These are phyloP conservation scores for Exephanes ischioxanthus DNA, from an alignment of 2,888 invertebrate species.

Conservation along the genomic window DNA sequence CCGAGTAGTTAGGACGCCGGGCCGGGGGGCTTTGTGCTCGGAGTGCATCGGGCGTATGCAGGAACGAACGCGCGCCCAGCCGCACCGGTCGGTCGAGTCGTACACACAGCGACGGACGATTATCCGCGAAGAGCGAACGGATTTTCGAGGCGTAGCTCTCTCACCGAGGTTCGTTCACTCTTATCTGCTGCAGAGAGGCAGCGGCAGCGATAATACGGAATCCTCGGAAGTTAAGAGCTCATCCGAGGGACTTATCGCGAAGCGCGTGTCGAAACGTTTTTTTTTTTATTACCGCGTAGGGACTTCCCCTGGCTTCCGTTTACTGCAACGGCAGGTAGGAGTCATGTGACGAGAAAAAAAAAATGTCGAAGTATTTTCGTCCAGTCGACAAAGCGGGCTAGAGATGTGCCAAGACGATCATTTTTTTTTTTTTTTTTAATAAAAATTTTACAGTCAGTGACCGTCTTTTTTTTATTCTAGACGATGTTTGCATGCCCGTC, in stretches of 20 bases:
- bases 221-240: conserved; percentile 50
- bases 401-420: too few relatives aligned
- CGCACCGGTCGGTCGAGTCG: neutral
- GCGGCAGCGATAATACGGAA: conserved; percentile 42
- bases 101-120: neutral
- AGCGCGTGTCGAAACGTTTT: conserved; percentile 4
- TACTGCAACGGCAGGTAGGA: neutral
- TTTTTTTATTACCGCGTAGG: neutral
- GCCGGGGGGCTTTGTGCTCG: conserved; percentile 21
- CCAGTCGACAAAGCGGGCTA: too few relatives aligned
- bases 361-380: neutral
- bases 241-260: conserved; percentile 30
- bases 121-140: neutral
- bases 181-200: conserved; percentile 5
- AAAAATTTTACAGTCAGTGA: too few relatives aligned
- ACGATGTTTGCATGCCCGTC: too few relatives aligned
- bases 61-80: neutral
- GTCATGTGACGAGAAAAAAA: neutral
- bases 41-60: conserved; percentile 23
- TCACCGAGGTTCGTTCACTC: conserved; percentile 7
- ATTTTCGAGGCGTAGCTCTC: neutral
- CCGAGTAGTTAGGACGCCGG: neutral
- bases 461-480: too few relatives aligned
- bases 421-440: too few relatives aligned
- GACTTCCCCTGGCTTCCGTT: neutral